Evolutionary conservation across 2,113 vertebrate species (phyloP).

Genomic region (Xenopus borealis): DNA sequence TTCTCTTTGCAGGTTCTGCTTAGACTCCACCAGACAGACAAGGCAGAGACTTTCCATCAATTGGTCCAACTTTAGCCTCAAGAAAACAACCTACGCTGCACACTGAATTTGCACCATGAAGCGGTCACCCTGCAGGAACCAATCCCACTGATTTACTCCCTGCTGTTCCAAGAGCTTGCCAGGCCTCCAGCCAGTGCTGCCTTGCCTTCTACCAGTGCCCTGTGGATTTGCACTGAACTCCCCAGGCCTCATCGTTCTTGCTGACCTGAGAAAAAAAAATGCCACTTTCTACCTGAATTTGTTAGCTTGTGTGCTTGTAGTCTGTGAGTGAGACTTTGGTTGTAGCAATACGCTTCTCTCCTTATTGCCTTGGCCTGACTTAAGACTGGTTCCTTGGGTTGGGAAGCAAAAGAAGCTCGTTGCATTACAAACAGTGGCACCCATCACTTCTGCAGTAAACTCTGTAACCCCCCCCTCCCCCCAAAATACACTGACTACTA

Average conservation of each 20-base stretch:
- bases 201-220: conserved; percentile 78
- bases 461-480: conserved; percentile 45
- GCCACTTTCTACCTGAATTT: conserved; percentile 74
- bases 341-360: conserved; percentile 72
- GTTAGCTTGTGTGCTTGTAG: conserved; percentile 86
- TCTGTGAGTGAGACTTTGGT: conserved; percentile 80
- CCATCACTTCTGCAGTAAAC: conserved; percentile 72
- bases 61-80: conserved; percentile 99
- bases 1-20: conserved; percentile 79
- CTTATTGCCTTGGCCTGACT: conserved; percentile 63
- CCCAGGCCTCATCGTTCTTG: conserved; percentile 71
- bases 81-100: conserved; percentile 93
- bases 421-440: conserved; percentile 78
- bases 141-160: conserved; percentile 66
- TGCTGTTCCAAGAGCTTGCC: conserved; percentile 73
- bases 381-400: conserved; percentile 70
- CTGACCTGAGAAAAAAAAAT: conserved; percentile 63
- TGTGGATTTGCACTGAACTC: conserved; percentile 71
- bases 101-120: conserved; percentile 72
- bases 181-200: conserved; percentile 72
- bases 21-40: conserved; percentile 94
- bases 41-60: conserved; percentile 97
- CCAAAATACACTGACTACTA: conserved; percentile 65
- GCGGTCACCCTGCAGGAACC: conserved; percentile 66
- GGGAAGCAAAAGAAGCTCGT: conserved; percentile 66